Base-by-base conservation (phyloP, 2,797 vertebrate species). In the Champsocephalus esox region DNA sequence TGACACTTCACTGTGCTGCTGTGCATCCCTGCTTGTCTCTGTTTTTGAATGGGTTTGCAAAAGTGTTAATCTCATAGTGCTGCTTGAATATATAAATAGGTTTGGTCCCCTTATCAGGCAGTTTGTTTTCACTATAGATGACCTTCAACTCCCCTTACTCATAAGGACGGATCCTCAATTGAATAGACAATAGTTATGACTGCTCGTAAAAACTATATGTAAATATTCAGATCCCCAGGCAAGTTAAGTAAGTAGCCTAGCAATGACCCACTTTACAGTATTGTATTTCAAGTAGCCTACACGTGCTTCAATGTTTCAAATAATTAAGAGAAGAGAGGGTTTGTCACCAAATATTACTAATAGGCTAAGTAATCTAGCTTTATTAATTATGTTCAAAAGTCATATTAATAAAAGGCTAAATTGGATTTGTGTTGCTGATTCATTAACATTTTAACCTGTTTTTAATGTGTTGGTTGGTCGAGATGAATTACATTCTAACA, bases 71-170 rank as follows among this genome's bases (percentile, higher is more conserved):
- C 19, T 58, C 28, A 13, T 38, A 50, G 32, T 67, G 5, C 70
- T 73, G 74, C 10, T 38, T 12, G 45, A 24, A 14, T 3, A 92
- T 90, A 93, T 91, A 87, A 92, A 65, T 34, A 59, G 82, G 87
- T 38, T 82, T 84, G 85, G 84, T 77, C 59, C 70, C 4, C 44
- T 77, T 89, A 93, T 93, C 90, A 62, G 5, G 32, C 13, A 50
- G n/a, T 81, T 66, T 90, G 45, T 24, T 59, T 5, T 38, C 16
- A 24, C 11, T 12, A 0, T 4, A 38, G 8, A 55, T 2, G 66
- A 73, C 16, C 0, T 49, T 1, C n/a, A 64, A n/a, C 21, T 56
- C 9, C 5, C 34, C 34, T 38, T 9, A 38, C 34, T 38, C 34
- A 28, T 28, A 28, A 28, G 28, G 28, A 28, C 28, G 28, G 28